Evolutionary conservation across 2,113 vertebrate species (phyloP).

Genomic region (Heterocephalus glaber): DNA sequence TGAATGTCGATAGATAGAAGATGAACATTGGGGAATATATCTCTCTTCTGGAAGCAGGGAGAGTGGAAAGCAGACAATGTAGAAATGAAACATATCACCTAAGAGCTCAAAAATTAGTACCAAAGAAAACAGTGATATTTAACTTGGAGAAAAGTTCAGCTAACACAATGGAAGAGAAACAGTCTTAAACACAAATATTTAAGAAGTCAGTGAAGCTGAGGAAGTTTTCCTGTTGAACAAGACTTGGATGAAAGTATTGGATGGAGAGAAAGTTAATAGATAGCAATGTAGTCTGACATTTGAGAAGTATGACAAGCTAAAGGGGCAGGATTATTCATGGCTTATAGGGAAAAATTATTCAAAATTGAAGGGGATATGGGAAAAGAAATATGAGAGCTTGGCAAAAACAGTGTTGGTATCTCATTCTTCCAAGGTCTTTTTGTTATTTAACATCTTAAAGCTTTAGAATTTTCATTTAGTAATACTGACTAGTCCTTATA

Average conservation of each 20-base stretch:
- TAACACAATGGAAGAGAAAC: not conserved
- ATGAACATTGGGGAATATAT: not conserved
- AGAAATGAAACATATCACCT: not conserved
- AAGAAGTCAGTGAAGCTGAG: not conserved
- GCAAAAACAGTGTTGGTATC: not conserved
- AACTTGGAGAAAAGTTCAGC: not conserved
- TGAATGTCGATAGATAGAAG: slow-evolving; percentile 13
- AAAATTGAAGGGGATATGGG: not conserved
- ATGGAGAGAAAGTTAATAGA: not conserved
- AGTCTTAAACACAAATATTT: slow-evolving; percentile 41
- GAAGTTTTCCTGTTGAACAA: slow-evolving; percentile 6
- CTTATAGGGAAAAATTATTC: not conserved
- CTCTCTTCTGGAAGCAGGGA: not conserved
- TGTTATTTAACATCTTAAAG: not conserved
- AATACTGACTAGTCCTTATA: not conserved
- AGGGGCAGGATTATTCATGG: not conserved
- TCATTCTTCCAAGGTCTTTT: not conserved
- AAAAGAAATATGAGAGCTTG: not conserved
- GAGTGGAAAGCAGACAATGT: not conserved
- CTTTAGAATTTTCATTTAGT: not conserved
- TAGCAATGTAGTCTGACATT: not conserved
- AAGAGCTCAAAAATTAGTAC: not conserved
- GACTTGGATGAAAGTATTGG: not conserved
- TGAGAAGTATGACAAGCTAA: not conserved
- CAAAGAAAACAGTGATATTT: not conserved